These are phyloP conservation scores for Gallinago undulata DNA, from an alignment of 2,113 vertebrate genomes.

Conservation along the genomic window DNA sequence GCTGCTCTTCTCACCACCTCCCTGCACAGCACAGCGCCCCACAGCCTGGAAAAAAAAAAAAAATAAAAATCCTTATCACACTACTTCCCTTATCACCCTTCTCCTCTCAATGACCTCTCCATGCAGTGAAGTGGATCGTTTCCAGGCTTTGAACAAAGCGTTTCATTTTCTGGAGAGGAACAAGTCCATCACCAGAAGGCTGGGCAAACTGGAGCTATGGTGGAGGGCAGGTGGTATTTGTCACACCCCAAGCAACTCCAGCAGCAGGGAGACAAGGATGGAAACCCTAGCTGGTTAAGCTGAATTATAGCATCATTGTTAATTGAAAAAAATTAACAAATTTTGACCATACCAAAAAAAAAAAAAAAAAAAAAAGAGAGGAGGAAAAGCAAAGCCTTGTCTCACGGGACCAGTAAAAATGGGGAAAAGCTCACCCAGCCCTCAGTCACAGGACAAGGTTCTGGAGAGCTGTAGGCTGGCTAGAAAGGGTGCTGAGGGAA, in stretches of 20 bases:
- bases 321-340: not conserved
- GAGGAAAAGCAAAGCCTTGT: not conserved
- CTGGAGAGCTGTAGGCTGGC: not conserved
- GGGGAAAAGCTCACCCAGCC: not conserved
- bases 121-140: not conserved
- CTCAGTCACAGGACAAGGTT: not conserved
- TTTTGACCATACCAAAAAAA: too few species aligned
- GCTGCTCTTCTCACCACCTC: not conserved
- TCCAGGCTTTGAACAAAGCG: not conserved
- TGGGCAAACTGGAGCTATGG: not conserved
- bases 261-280: not conserved
- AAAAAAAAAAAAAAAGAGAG: too few species aligned
- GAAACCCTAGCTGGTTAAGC: not conserved
- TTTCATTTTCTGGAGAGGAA: not conserved
- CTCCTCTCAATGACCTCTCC: not conserved
- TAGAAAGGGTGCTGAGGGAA: not conserved
- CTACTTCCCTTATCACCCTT: slow-evolving; percentile 48
- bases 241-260: not conserved
- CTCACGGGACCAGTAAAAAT: not conserved
- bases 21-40: not conserved
- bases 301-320: not conserved
- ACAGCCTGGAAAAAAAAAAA: not conserved
- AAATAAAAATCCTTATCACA: slow-evolving; percentile 22
- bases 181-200: not conserved
- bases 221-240: not conserved